Percentiles rank a stretch among this genome's conserved stretches.
phyloP scores from a whole-genome alignment of 2,797 vertebrate species.

The Oryzias sinensis region DNA sequence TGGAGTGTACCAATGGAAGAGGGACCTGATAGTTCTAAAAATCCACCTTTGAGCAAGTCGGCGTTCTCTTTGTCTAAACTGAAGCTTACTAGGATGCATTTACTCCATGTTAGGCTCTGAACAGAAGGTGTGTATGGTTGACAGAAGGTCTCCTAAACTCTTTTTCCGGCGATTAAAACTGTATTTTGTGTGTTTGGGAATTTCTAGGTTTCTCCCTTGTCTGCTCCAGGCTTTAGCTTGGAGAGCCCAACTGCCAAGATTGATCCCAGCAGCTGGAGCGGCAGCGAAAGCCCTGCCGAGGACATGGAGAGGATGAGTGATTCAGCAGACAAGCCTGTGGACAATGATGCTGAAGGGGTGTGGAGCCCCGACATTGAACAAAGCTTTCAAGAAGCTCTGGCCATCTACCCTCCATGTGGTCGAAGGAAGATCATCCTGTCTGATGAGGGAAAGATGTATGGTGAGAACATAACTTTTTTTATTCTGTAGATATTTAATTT shows the following conservation, averaged over 20 bases:
- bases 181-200: constrained; percentile 50
- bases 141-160: constrained; percentile 26
- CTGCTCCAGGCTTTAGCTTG: constrained; percentile 94
- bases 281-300: constrained; percentile 98
- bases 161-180: constrained; percentile 39
- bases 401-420: constrained; percentile 98
- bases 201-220: constrained; percentile 89
- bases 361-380: constrained; percentile 99
- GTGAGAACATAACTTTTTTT: constrained; percentile 80
- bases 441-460: constrained; percentile 99
- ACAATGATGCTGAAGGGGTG: constrained; percentile 97
- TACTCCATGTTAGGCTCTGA: constrained; percentile 20
- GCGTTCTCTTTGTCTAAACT: constrained; percentile 30
- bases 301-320: constrained; percentile 99
- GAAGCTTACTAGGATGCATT: constrained; percentile 35
- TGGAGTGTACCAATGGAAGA: too few relatives aligned
- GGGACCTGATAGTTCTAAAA: not conserved
- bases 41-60: constrained; percentile 37
- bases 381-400: constrained; percentile 99
- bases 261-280: constrained; percentile 99
- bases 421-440: constrained; percentile 99
- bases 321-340: constrained; percentile 95
- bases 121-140: constrained; percentile 27
- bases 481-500: not conserved
- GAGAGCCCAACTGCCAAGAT: constrained; percentile 90